phyloP scores from a whole-genome alignment of 2,888 invertebrate genomes.

The Ophioninae sp. region DNA sequence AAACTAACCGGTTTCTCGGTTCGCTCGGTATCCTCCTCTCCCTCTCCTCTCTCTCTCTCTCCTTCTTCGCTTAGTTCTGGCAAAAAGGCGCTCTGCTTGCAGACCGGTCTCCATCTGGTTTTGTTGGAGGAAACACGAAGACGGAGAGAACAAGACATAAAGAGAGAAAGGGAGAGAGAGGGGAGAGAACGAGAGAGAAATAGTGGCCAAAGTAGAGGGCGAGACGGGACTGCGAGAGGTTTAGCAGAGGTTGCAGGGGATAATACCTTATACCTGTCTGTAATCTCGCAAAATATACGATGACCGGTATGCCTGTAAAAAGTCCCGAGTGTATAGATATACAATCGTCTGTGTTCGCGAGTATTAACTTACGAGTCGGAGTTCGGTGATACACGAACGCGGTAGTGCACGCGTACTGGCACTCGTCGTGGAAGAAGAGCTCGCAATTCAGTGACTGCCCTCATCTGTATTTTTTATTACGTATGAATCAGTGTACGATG shows the following conservation, averaged over 20 bases:
- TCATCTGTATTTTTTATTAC: background rate
- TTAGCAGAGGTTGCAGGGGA: constrained; percentile 18
- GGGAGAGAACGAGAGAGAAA: constrained; percentile 25
- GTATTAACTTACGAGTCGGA: background rate
- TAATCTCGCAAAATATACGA: constrained; percentile 50
- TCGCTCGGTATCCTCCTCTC: constrained; percentile 7
- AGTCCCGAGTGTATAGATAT: background rate
- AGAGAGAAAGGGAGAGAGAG: background rate
- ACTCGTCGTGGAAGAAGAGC: background rate
- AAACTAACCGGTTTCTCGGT: constrained; percentile 49
- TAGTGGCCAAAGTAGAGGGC: constrained; percentile 14
- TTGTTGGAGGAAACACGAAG: constrained; percentile 31
- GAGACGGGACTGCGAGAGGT: constrained; percentile 20
- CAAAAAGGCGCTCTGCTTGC: constrained; percentile 25
- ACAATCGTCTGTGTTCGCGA: constrained; percentile 46
- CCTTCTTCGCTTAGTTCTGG: constrained; percentile 6
- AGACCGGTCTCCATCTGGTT: constrained; percentile 53
- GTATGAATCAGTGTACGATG: background rate
- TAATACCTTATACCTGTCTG: constrained; percentile 52
- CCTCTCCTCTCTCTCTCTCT: background rate
- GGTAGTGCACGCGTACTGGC: background rate
- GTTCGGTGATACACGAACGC: background rate
- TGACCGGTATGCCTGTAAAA: constrained; percentile 45
- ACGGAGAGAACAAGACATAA: constrained; percentile 9
- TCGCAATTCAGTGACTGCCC: background rate